These are phyloP conservation scores for Ictidomys tridecemlineatus DNA, from an alignment of 2,113 vertebrate genomes.

Conservation along the genomic window DNA sequence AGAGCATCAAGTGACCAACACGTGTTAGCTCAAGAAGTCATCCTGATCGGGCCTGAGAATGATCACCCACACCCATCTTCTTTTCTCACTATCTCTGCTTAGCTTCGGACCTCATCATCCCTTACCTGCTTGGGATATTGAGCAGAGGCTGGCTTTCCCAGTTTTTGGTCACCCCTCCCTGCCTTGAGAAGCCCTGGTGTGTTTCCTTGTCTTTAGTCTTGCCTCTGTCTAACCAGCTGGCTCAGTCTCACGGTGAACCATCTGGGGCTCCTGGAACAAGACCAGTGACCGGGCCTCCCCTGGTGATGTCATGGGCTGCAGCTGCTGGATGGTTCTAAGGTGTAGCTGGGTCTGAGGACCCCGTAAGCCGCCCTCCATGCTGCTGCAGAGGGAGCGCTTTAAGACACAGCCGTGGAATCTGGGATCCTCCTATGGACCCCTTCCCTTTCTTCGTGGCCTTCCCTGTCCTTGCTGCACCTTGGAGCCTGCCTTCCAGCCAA, in stretches of 20 bases:
- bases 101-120: neutral
- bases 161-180: neutral
- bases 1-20: neutral
- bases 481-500: neutral
- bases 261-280: neutral
- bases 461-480: no score
- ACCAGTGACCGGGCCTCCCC: neutral
- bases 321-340: neutral
- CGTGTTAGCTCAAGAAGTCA: neutral
- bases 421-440: rapidly evolving
- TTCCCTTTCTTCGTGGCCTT: neutral
- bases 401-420: neutral
- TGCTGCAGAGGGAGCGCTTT: neutral
- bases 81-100: no score
- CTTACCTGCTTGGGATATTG: neutral
- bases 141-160: neutral
- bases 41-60: neutral
- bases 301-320: neutral
- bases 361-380: rapidly evolving
- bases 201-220: neutral
- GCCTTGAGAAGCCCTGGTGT: neutral
- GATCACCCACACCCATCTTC: neutral
- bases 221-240: neutral
- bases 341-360: neutral
- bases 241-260: neutral